Conservation (phyloP, 2,113 vertebrate genomes). For the Calonectris borealis region DNA sequence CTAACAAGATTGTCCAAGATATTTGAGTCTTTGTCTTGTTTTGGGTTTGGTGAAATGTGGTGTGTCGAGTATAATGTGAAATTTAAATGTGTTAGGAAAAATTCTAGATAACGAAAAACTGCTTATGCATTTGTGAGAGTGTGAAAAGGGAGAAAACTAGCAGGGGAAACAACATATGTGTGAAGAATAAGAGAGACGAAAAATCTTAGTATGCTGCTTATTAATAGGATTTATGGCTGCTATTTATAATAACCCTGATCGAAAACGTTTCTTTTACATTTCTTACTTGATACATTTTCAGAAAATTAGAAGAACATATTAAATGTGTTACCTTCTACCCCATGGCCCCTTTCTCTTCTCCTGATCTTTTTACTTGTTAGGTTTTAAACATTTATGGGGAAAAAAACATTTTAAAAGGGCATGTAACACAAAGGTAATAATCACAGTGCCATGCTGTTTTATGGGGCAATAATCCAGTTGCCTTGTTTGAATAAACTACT, state of each 20-base stretch:
- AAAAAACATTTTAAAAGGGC: slow-evolving; percentile 41
- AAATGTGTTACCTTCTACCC: background rate
- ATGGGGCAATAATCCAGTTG: slow-evolving; percentile 61
- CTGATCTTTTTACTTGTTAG: slow-evolving; percentile 8
- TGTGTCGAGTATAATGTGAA: background rate
- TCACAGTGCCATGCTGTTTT: slow-evolving; percentile 55
- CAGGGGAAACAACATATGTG: background rate
- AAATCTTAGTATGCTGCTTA: background rate
- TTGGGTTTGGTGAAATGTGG: background rate
- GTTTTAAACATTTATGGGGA: slow-evolving; percentile 57
- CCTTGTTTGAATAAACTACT: slow-evolving; percentile 62
- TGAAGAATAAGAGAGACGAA: background rate
- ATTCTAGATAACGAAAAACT: background rate
- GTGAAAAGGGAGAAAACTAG: background rate
- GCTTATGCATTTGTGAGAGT: background rate
- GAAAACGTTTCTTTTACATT: background rate
- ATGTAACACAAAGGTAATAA: slow-evolving; percentile 59
- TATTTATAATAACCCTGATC: background rate
- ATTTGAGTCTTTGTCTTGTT: background rate
- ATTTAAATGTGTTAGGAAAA: background rate
- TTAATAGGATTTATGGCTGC: slow-evolving; percentile 50
- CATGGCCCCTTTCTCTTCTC: background rate
- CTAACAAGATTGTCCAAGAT: background rate
- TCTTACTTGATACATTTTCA: background rate
- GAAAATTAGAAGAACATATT: background rate